phyloP scores from a whole-genome alignment of 2,888 invertebrate genomes.

The Leucophenga maculata region DNA sequence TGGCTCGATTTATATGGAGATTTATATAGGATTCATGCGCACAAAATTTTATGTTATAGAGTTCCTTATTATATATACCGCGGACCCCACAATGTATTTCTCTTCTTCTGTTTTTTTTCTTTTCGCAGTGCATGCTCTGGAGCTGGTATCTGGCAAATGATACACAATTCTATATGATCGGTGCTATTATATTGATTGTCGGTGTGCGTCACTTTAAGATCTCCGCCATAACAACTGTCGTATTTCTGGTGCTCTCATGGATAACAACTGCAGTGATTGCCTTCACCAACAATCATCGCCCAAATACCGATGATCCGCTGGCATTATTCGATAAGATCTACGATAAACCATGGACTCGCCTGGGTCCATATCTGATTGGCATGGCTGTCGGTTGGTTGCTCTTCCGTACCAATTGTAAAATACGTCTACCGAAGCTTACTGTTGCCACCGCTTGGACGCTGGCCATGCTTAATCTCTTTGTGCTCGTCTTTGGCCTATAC shows the following conservation, averaged over 20 bases:
- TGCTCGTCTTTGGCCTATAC: constrained; percentile 85
- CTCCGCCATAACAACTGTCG: constrained; percentile 78
- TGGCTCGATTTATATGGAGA: neutral
- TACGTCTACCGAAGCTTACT: constrained; percentile 80
- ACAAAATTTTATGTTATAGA: too few relatives aligned
- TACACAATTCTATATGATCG: constrained; percentile 88
- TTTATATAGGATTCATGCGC: too few relatives aligned
- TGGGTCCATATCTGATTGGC: constrained; percentile 88
- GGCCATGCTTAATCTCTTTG: constrained; percentile 79
- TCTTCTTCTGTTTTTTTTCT: neutral
- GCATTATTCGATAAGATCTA: constrained; percentile 91
- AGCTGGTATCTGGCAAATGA: constrained; percentile 93
- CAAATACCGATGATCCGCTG: constrained; percentile 84
- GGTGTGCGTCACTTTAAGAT: constrained; percentile 86
- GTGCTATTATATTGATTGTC: constrained; percentile 85
- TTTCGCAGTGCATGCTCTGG: constrained; percentile 88
- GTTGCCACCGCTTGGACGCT: constrained; percentile 81
- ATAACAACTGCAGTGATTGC: constrained; percentile 86
- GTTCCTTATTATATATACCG: too few relatives aligned
- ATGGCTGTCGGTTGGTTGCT: constrained; percentile 88
- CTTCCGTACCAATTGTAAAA: constrained; percentile 85
- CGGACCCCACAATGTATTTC: too few relatives aligned
- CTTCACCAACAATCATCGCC: constrained; percentile 84
- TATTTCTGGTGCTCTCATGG: constrained; percentile 84
- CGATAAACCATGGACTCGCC: constrained; percentile 90